These are phyloP conservation scores for Drosophila putrida DNA, from an alignment of 2,888 invertebrate genomes.

Conservation along the genomic window DNA sequence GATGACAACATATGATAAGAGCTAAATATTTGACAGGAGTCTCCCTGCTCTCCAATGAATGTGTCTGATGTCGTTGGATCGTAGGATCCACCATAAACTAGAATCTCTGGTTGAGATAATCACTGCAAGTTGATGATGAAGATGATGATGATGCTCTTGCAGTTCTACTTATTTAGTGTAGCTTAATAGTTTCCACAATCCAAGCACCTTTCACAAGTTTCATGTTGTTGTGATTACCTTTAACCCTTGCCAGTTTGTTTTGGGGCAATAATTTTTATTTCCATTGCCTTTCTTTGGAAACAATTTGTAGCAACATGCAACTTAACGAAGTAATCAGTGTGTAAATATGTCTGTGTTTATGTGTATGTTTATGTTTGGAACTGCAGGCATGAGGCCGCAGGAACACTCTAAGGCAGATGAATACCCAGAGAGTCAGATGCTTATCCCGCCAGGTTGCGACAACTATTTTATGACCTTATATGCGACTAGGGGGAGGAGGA, in stretches of 20 bases:
- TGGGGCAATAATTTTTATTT: conserved; percentile 75
- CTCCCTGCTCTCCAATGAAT: conserved; percentile 38
- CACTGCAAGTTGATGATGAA: conserved; percentile 33
- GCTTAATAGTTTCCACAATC: conserved; percentile 46
- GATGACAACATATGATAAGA: conserved; percentile 75
- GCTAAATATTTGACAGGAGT: conserved; percentile 57
- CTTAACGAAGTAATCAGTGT: conserved; percentile 77
- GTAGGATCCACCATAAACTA: conserved; percentile 63
- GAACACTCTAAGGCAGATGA: conserved; percentile 24
- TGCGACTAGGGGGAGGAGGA: conserved; percentile 36
- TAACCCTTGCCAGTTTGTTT: conserved; percentile 67
- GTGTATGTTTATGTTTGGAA: conserved; percentile 12
- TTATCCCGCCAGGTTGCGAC: conserved; percentile 76
- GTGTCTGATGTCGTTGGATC: conserved; percentile 64
- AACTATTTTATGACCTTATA: conserved; percentile 79
- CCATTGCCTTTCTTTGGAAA: conserved; percentile 80
- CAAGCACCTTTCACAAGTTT: conserved; percentile 74
- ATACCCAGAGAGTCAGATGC: conserved; percentile 61
- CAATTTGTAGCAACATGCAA: conserved; percentile 79
- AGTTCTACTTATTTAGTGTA: conserved; percentile 38
- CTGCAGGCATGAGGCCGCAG: conserved; percentile 11
- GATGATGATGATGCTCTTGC: conserved; percentile 13
- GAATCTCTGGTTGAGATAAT: conserved; percentile 52
- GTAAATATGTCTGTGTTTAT: conserved; percentile 22
- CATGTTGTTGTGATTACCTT: conserved; percentile 73